Evolutionary conservation across 2,888 invertebrate genomes (phyloP).

Genomic region (Nemurella pictetii): DNA sequence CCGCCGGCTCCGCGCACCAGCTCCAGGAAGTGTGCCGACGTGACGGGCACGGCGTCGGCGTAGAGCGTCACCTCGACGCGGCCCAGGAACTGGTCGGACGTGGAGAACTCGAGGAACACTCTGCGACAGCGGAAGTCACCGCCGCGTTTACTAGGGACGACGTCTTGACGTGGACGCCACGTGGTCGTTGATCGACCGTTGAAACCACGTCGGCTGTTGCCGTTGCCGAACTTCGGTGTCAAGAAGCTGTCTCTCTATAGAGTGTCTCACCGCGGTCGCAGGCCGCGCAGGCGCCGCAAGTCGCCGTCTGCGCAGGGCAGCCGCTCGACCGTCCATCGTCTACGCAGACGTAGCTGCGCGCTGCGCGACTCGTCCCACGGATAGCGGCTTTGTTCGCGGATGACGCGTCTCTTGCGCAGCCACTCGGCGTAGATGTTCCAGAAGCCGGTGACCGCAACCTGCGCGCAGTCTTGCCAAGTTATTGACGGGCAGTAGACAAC

Average conservation of each 20-base stretch:
- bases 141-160: too few relatives aligned
- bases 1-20: slow-evolving; percentile 49
- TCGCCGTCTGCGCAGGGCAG: neutral
- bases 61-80: slow-evolving; percentile 51
- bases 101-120: neutral
- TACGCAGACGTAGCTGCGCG: neutral
- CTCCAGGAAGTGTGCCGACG: slow-evolving; percentile 50
- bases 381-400: neutral
- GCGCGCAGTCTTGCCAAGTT: too few relatives aligned
- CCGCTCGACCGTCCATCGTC: neutral
- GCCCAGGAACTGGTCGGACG: slow-evolving; percentile 44
- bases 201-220: too few relatives aligned
- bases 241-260: too few relatives aligned
- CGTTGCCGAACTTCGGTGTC: too few relatives aligned
- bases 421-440: neutral
- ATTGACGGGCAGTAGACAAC: neutral
- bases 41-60: slow-evolving; percentile 49
- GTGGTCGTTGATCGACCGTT: neutral
- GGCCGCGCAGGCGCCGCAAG: neutral
- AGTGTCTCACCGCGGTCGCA: neutral
- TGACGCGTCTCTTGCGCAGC: neutral
- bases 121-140: neutral
- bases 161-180: too few relatives aligned
- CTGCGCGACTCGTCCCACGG: neutral
- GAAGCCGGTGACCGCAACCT: neutral